These are phyloP conservation scores for Stichodactyla mertensii DNA, from an alignment of 64 coral and sea anemone genomes.

Conservation along the genomic window DNA sequence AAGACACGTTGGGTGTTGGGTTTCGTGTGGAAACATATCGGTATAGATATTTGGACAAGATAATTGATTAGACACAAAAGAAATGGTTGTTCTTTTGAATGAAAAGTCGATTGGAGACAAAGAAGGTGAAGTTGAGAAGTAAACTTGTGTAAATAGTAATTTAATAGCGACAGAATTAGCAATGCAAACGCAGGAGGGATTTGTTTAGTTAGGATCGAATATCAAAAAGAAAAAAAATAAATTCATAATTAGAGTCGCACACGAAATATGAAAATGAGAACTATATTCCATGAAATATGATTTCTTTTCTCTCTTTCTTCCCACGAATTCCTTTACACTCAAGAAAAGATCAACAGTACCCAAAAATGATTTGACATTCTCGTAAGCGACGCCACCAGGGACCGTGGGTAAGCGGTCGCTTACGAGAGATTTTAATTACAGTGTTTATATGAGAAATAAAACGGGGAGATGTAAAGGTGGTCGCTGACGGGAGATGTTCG, in stretches of 20 bases:
- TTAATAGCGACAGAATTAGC: neutral
- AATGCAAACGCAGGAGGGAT: neutral
- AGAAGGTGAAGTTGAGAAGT: slow-evolving; percentile 14
- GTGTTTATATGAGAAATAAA: no score
- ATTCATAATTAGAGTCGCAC: neutral
- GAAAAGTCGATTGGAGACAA: neutral
- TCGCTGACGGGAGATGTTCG: no score
- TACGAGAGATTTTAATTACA: no score
- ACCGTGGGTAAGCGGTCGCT: no score
- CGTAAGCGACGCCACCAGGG: no score
- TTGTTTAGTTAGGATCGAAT: neutral
- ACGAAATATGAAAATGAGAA: neutral
- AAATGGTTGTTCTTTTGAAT: neutral
- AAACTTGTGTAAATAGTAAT: slow-evolving; percentile 29
- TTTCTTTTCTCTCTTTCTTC: no score
- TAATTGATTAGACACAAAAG: neutral
- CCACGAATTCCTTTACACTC: no score
- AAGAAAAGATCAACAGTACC: no score
- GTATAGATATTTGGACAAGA: neutral
- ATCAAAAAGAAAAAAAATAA: neutral
- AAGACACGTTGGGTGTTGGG: neutral
- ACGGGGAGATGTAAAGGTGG: no score
- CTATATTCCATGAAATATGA: neutral
- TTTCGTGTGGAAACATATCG: neutral
- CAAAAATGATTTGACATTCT: no score